A percentile compares a stretch with the other conserved stretches of the same genome.
Conservation (phyloP, 2,797 vertebrate genomes). For the Eidolon dupreanum region DNA sequence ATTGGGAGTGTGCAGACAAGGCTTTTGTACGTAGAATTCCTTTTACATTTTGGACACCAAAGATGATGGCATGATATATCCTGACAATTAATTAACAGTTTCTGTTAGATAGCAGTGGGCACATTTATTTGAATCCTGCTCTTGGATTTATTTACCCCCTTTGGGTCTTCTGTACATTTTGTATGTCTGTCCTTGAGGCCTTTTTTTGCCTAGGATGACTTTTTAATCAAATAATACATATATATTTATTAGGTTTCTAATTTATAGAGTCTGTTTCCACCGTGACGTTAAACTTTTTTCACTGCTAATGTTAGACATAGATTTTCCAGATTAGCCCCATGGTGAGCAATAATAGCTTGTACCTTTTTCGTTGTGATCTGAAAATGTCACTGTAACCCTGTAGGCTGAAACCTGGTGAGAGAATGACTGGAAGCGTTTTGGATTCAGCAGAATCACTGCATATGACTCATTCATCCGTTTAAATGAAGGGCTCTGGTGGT, state of each 20-base stretch:
- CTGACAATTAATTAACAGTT: neutral
- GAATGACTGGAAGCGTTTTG: neutral
- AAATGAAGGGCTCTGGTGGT: neutral
- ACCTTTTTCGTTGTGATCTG: neutral
- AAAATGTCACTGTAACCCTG: neutral
- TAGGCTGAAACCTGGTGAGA: slow-evolving; percentile 1
- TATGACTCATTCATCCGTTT: neutral
- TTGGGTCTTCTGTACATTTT: slow-evolving; percentile 33
- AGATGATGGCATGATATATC: slow-evolving; percentile 20
- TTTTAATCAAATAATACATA: slow-evolving; percentile 43
- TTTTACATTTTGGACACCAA: slow-evolving; percentile 65
- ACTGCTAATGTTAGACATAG: neutral
- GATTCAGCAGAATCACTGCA: neutral
- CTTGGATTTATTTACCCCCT: slow-evolving; percentile 17
- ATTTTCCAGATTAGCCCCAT: neutral
- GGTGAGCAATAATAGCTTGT: neutral
- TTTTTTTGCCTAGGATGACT: neutral
- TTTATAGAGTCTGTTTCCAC: slow-evolving; percentile 8
- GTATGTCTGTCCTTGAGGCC: slow-evolving; percentile 5
- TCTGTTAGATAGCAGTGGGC: neutral
- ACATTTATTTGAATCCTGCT: slow-evolving; percentile 20
- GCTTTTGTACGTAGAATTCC: slow-evolving; percentile 35
- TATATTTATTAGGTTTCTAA: slow-evolving; percentile 46
- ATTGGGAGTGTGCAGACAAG: neutral
- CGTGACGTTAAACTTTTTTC: slow-evolving; percentile 13